Evolutionary conservation across 2,888 invertebrate genomes (phyloP).

Genomic region (Fragum fragum): DNA sequence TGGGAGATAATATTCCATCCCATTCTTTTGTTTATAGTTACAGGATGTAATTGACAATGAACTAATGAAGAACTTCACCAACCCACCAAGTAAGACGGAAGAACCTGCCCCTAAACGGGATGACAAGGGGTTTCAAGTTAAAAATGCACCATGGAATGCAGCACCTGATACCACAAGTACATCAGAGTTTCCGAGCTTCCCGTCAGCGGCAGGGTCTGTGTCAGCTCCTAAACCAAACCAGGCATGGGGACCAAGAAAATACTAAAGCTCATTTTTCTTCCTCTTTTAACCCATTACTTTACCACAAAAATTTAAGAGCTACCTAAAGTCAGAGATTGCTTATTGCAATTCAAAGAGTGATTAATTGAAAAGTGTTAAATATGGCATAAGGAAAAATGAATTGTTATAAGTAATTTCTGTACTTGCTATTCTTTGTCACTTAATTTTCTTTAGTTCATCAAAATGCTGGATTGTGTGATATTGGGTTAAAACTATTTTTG

Average conservation of each 20-base stretch:
- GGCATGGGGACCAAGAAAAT: constrained; percentile 77
- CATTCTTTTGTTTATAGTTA: constrained; percentile 78
- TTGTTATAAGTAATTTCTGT: too few species aligned
- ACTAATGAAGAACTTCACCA: constrained; percentile 82
- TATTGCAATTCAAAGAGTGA: too few species aligned
- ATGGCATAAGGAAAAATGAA: too few species aligned
- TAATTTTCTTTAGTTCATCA: too few species aligned
- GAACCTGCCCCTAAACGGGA: constrained; percentile 13
- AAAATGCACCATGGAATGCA: constrained; percentile 85
- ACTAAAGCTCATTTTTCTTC: constrained; percentile 1
- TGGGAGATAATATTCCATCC: neutral
- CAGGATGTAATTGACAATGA: constrained; percentile 87
- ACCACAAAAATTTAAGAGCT: too few species aligned
- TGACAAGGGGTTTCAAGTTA: constrained; percentile 83
- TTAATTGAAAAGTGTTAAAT: too few species aligned
- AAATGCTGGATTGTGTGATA: too few species aligned
- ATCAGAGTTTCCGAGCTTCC: constrained; percentile 86
- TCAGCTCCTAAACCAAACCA: constrained; percentile 75
- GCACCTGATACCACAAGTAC: constrained; percentile 85
- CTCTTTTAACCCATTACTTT: neutral
- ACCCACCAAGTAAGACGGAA: constrained; percentile 80
- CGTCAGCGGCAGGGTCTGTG: constrained; percentile 63
- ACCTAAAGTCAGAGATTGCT: too few species aligned
- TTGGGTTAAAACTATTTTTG: too few species aligned
- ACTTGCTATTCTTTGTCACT: too few species aligned